A percentile compares a stretch with the other conserved stretches of the same genome.
Conservation (phyloP, 1,140 invertebrate species). For the Lordiphosa mommai region DNA sequence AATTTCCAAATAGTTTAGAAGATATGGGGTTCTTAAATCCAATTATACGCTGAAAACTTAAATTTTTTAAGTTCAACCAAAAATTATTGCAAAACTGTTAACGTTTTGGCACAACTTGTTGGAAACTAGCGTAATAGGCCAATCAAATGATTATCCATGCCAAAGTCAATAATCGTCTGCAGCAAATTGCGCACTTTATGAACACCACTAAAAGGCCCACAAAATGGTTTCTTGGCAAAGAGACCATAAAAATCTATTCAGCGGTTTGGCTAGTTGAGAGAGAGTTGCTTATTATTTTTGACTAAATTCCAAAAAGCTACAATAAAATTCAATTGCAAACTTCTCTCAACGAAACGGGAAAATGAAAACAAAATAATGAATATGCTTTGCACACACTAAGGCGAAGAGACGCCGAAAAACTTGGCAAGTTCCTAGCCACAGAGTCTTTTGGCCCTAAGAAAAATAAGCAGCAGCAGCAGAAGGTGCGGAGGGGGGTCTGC, state of each 20-base stretch:
- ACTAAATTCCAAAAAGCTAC: conserved; percentile 64
- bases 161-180: too few species aligned
- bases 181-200: conserved; percentile 3
- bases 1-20: too few species aligned
- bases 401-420: conserved; percentile 55
- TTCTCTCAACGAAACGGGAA: conserved; percentile 36
- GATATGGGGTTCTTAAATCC: too few species aligned
- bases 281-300: conserved; percentile 47
- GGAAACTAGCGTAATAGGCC: too few species aligned
- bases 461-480: conserved; percentile 1
- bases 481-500: conserved; percentile 22
- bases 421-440: conserved; percentile 60
- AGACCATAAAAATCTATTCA: conserved; percentile 39
- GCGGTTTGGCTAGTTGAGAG: not conserved
- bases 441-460: conserved; percentile 37
- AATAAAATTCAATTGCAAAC: conserved; percentile 72
- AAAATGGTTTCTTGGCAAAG: conserved; percentile 39
- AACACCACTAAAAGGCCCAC: conserved; percentile 30
- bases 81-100: too few species aligned
- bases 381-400: conserved; percentile 46
- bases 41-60: too few species aligned
- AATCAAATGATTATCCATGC: too few species aligned
- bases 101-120: not conserved
- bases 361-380: conserved; percentile 77
- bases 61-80: too few species aligned